Evolutionary conservation across 2,113 vertebrate species (phyloP).

Genomic region (Pelmatolapia mariae): DNA sequence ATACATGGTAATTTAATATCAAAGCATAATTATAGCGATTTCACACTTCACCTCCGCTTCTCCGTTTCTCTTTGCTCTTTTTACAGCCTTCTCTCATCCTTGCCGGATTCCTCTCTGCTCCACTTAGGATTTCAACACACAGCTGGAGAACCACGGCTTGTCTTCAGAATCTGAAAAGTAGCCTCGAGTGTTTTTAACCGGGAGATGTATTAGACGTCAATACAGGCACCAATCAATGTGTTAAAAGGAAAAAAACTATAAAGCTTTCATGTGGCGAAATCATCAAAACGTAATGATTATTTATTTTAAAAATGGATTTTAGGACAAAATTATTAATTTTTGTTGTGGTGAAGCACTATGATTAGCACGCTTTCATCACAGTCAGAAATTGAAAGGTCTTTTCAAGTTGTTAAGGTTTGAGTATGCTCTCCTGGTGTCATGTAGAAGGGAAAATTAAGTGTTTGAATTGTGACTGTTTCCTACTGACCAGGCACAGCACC

Average conservation of each 20-base stretch:
- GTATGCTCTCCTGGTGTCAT: background rate
- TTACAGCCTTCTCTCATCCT: background rate
- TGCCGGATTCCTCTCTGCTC: background rate
- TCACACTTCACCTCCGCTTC: constrained; percentile 22
- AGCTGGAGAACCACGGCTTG: background rate
- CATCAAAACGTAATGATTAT: background rate
- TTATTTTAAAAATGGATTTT: background rate
- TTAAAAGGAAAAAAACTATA: background rate
- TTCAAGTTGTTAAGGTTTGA: background rate
- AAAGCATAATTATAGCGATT: constrained; percentile 31
- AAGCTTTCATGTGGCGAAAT: background rate
- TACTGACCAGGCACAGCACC: background rate
- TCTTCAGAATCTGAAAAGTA: background rate
- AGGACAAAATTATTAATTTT: background rate
- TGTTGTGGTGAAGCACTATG: background rate
- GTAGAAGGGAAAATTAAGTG: background rate
- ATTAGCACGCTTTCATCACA: background rate
- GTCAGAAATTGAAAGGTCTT: background rate
- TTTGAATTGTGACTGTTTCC: background rate
- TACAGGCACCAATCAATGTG: background rate
- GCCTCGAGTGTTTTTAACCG: background rate
- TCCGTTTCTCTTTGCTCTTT: background rate
- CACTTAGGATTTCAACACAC: background rate
- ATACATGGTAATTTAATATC: constrained; percentile 33
- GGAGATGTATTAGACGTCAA: background rate